These are phyloP conservation scores for Zonitis immaculata DNA, from an alignment of 2,888 invertebrate genomes.

Conservation along the genomic window DNA sequence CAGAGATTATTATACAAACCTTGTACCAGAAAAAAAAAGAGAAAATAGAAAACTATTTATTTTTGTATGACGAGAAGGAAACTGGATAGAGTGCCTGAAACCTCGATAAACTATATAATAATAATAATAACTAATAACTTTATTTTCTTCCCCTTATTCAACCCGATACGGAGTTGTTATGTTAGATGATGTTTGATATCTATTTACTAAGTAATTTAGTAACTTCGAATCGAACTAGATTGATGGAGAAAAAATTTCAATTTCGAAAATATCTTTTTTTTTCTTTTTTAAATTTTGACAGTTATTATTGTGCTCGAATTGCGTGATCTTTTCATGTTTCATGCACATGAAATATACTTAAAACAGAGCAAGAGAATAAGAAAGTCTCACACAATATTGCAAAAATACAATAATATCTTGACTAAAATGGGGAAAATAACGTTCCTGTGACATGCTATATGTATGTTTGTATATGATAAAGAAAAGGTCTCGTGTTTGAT, in stretches of 20 bases:
- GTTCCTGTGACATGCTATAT: conserved; percentile 26
- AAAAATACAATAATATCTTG: conserved; percentile 11
- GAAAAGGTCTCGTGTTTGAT: not conserved
- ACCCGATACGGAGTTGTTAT: not conserved
- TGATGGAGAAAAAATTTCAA: not conserved
- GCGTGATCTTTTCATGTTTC: conserved; percentile 5
- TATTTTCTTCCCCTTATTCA: not conserved
- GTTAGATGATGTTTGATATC: not conserved
- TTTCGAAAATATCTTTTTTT: not conserved
- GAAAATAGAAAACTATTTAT: not conserved
- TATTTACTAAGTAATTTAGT: not conserved
- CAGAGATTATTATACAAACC: not conserved
- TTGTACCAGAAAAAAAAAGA: not conserved
- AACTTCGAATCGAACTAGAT: not conserved
- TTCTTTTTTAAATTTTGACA: too few species aligned
- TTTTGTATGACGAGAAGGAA: not conserved
- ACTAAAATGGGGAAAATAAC: conserved; percentile 23
- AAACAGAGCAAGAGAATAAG: not conserved
- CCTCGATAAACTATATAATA: not conserved
- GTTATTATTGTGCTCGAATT: not conserved
- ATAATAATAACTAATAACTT: too few species aligned
- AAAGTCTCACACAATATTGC: conserved; percentile 6
- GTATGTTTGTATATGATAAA: not conserved
- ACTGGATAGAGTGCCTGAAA: not conserved
- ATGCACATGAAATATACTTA: not conserved